Base-by-base conservation (phyloP, 53 echinoderm and acorn worm genomes). In the Holothuria leucospilota region DNA sequence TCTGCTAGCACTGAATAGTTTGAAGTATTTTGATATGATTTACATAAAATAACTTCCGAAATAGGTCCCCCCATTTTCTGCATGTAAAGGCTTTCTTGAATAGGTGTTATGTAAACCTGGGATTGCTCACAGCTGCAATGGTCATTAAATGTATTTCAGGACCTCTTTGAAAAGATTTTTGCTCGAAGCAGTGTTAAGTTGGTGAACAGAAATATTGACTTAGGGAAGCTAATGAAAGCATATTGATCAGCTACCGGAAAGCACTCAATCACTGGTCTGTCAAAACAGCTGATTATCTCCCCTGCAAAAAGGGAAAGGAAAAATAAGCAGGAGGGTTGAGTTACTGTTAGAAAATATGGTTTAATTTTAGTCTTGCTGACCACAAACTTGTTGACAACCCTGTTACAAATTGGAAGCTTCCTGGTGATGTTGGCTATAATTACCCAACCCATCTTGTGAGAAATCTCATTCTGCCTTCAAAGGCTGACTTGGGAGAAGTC, bases 391-490 rank as follows among this genome's bases (percentile, higher is more conserved):
- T 71, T 42, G 72, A 39, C 46, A 34, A 38, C 30, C 11, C n/a
- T 23, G 21, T 71, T 71, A 20, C 34, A 71, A 71, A 71, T 71
- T 71, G 42, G 72, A 71, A 40, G 30, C 40, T 71, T 71, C 72
- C 72, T 71, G 72, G 72, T 71, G 46, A 40, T 15, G 72, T 71
- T 71, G 23, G 72, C 39, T 39, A 30, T 24, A 71, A 71, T 71
- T 39, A 71, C 15, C 56, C 4, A 0, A 16, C 15, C 15, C 18
- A 56, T 56, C 56, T 56, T 56, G 18, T 15, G 56, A 56, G 16
- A 18, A 56, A 56, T 56, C 18, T 56, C 56, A 56, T 56, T 56
- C 56, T 56, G 8, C 18, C 56, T 56, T 16, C 56, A 15, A 56
- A 56, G 15, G 15, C 56, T 56, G 15, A 2, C 56, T 56, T 16